Conservation (phyloP, 1,140 invertebrate genomes). For the Drosophila funebris region DNA sequence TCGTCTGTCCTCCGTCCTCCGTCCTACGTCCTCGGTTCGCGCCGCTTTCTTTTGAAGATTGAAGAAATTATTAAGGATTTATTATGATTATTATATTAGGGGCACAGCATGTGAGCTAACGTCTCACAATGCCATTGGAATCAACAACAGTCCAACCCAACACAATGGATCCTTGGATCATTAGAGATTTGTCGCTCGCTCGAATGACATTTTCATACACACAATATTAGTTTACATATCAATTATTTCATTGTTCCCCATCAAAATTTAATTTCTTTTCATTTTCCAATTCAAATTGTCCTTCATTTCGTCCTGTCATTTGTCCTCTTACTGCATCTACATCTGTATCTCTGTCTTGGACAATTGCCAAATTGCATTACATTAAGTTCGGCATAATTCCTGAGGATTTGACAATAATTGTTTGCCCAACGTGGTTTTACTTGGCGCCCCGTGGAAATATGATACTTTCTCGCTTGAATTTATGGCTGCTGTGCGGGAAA, state of each 20-base stretch:
- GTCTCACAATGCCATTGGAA: constrained; percentile 15
- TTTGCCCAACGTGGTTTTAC: constrained; percentile 21
- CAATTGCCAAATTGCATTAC: constrained; percentile 61
- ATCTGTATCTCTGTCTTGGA: constrained; percentile 18
- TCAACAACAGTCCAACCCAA: constrained; percentile 13
- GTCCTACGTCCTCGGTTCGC: not conserved
- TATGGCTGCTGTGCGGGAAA: constrained; percentile 45
- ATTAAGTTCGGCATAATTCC: constrained; percentile 32
- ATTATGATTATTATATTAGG: constrained; percentile 84
- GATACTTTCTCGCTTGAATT: constrained; percentile 59
- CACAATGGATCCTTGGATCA: constrained; percentile 47
- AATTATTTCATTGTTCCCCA: constrained; percentile 71
- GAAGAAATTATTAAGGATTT: constrained; percentile 82
- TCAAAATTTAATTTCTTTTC: constrained; percentile 5
- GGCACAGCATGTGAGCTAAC: constrained; percentile 54
- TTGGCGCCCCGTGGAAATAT: constrained; percentile 34
- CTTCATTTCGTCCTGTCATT: constrained; percentile 12
- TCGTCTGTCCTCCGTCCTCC: not conserved
- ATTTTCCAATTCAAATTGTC: constrained; percentile 29
- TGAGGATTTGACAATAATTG: constrained; percentile 41
- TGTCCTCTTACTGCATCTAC: constrained; percentile 10
- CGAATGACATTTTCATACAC: not conserved
- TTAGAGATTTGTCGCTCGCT: constrained; percentile 51
- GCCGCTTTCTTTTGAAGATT: constrained; percentile 77
- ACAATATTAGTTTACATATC: constrained; percentile 82